These are phyloP conservation scores for Trichonephila clavipes DNA, from an alignment of 1,140 invertebrate genomes.

Conservation along the genomic window DNA sequence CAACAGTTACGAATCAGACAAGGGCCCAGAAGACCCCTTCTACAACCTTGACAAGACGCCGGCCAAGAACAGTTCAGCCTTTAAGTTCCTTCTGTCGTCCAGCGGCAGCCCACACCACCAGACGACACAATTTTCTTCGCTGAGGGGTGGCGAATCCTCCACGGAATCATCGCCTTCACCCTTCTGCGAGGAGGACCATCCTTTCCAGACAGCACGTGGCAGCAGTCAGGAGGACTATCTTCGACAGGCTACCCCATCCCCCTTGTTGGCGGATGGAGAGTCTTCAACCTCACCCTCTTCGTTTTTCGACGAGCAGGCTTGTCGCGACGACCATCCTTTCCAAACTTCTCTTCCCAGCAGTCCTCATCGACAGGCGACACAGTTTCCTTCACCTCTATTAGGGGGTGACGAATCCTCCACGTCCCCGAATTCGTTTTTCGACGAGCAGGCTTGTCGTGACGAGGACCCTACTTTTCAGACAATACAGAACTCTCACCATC, in stretches of 20 bases:
- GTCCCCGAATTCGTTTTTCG: constrained; percentile 41
- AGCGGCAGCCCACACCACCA: background rate
- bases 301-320: constrained; percentile 63
- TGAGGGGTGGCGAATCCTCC: constrained; percentile 28
- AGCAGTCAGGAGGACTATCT: constrained; percentile 14
- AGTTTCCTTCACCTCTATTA: background rate
- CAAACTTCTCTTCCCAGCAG: background rate
- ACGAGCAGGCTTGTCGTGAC: background rate
- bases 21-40: constrained; percentile 16
- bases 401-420: constrained; percentile 28
- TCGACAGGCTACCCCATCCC: background rate
- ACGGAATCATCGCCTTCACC: background rate
- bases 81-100: constrained; percentile 49
- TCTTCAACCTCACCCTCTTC: constrained; percentile 42
- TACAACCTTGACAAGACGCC: constrained; percentile 5
- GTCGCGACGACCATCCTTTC: constrained; percentile 19
- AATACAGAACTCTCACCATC: constrained; percentile 43
- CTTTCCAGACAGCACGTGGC: background rate
- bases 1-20: constrained; percentile 63
- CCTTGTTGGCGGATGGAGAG: background rate
- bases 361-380: background rate
- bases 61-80: background rate
- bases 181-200: constrained; percentile 16
- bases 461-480: constrained; percentile 18
- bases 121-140: constrained; percentile 12